A percentile compares a stretch with the other conserved stretches of the same genome.
phyloP scores from a whole-genome alignment of 2,888 invertebrate species.

The Xylota sylvarum region DNA sequence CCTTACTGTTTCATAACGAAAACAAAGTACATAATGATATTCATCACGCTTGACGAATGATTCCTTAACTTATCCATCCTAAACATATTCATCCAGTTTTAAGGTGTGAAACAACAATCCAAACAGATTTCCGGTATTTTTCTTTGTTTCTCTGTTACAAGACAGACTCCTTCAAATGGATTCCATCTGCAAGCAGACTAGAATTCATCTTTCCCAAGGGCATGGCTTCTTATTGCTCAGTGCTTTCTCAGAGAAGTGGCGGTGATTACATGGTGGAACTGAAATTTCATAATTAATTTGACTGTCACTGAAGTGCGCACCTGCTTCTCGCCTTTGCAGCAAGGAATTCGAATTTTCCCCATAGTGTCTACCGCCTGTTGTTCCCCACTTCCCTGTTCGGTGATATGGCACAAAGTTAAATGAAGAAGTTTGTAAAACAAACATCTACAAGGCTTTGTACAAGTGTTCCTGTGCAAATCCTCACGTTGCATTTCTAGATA shows the following conservation, averaged over 20 bases:
- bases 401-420: conserved; percentile 57
- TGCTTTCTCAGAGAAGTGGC: conserved; percentile 28
- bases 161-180: conserved; percentile 40
- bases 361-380: background rate
- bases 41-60: conserved; percentile 13
- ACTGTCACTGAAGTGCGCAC: conserved; percentile 49
- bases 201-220: conserved; percentile 44
- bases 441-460: conserved; percentile 41
- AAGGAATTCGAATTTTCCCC: conserved; percentile 41
- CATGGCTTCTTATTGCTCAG: conserved; percentile 14
- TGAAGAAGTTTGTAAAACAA: conserved; percentile 63
- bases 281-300: conserved; percentile 72
- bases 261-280: conserved; percentile 65
- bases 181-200: conserved; percentile 25
- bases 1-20: background rate
- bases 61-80: conserved; percentile 26
- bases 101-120: conserved; percentile 36
- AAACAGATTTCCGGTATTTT: conserved; percentile 43
- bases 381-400: background rate
- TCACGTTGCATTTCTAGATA: conserved; percentile 28
- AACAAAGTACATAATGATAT: conserved; percentile 9
- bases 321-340: conserved; percentile 38
- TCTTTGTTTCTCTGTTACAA: conserved; percentile 29
- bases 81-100: conserved; percentile 34
- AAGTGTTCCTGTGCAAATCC: conserved; percentile 43